Evolutionary conservation across 2,888 invertebrate genomes (phyloP).

Genomic region (Agrotis exclamationis): DNA sequence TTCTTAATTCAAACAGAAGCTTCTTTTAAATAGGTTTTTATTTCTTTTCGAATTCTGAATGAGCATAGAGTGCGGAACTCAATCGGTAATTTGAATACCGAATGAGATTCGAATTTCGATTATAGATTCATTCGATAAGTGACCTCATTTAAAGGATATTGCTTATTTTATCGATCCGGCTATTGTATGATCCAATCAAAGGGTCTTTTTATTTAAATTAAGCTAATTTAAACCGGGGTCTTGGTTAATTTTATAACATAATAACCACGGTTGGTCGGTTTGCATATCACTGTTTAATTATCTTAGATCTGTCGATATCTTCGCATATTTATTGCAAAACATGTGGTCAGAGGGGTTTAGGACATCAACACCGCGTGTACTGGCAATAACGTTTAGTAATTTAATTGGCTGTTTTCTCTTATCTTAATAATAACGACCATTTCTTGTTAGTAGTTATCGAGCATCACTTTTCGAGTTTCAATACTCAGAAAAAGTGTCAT

Average conservation of each 20-base stretch:
- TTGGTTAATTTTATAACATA: conserved; percentile 60
- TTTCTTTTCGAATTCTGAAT: conserved; percentile 81
- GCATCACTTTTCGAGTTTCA: conserved; percentile 48
- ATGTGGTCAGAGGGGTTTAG: conserved; percentile 53
- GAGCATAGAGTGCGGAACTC: conserved; percentile 80
- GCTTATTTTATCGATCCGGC: conserved; percentile 87
- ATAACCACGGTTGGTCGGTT: conserved; percentile 56
- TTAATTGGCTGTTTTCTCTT: conserved; percentile 67
- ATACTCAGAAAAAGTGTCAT: conserved; percentile 65
- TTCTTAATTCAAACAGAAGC: conserved; percentile 88
- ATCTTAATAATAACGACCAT: conserved; percentile 44
- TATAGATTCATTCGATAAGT: conserved; percentile 90
- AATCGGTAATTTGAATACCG: conserved; percentile 87
- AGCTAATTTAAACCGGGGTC: conserved; percentile 63
- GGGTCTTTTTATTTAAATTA: conserved; percentile 63
- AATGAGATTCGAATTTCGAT: conserved; percentile 88
- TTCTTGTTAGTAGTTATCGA: conserved; percentile 38
- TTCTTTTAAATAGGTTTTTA: conserved; percentile 83
- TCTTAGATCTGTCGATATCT: conserved; percentile 69
- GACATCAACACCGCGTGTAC: conserved; percentile 35
- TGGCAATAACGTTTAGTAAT: conserved; percentile 66
- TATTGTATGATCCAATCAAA: conserved; percentile 83
- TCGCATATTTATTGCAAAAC: conserved; percentile 63
- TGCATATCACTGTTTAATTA: conserved; percentile 68
- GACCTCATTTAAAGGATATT: conserved; percentile 89